Conservation (phyloP, 1,140 invertebrate species). For the Musca vetustissima region DNA sequence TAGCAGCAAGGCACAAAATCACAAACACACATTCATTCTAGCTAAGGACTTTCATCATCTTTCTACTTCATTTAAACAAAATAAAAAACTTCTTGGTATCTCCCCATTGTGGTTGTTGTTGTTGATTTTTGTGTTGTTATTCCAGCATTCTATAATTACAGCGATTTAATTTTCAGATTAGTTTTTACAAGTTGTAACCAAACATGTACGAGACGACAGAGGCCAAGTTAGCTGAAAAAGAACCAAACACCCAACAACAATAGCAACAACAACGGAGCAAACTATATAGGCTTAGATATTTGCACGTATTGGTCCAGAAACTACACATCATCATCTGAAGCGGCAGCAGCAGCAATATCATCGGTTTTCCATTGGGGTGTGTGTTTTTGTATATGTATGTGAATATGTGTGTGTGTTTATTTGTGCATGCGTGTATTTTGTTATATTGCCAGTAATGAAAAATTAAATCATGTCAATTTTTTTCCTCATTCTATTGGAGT, state of each 20-base stretch:
- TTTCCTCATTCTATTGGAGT: neutral
- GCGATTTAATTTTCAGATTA: conserved; percentile 26
- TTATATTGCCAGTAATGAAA: conserved; percentile 5
- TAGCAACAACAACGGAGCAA: too few relatives aligned
- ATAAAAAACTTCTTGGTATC: neutral
- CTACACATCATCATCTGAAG: neutral
- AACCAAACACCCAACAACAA: too few relatives aligned
- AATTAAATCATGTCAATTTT: conserved; percentile 21
- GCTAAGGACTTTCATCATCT: neutral
- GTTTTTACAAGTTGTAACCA: conserved; percentile 24
- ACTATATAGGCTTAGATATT: too few relatives aligned
- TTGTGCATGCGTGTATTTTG: neutral
- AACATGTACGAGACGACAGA: conserved; percentile 10
- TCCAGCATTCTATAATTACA: conserved; percentile 19
- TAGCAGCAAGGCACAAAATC: too few relatives aligned
- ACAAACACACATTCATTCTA: neutral
- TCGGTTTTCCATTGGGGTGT: neutral
- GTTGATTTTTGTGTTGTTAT: neutral
- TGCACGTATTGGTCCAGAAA: too few relatives aligned
- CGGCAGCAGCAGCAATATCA: neutral
- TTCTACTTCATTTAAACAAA: neutral
- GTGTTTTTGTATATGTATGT: neutral
- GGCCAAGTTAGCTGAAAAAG: too few relatives aligned
- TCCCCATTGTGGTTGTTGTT: neutral
- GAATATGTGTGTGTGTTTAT: neutral